Conservation (phyloP, 2,113 vertebrate species). For the Leptosomus discolor region DNA sequence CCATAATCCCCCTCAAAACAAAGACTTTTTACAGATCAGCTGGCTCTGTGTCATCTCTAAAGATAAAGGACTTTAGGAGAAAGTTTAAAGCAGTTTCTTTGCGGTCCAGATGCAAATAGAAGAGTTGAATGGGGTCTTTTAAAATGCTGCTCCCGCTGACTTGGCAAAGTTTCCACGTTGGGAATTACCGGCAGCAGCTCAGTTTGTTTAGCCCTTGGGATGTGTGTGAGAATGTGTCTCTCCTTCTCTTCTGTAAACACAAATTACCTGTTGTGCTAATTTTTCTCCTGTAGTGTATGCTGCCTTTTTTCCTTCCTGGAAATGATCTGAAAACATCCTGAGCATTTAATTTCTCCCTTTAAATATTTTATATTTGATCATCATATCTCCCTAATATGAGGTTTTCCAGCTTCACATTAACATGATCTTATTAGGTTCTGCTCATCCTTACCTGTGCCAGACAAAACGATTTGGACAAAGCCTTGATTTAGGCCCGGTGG, state of each 20-base stretch:
- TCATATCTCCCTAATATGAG: background rate
- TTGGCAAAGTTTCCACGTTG: background rate
- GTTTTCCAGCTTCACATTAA: background rate
- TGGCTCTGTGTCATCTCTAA: background rate
- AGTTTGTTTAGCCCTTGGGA: background rate
- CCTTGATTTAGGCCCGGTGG: background rate
- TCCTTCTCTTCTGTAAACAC: slow-evolving; percentile 8
- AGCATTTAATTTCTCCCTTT: background rate
- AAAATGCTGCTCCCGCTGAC: background rate
- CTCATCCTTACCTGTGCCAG: background rate
- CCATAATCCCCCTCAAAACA: background rate
- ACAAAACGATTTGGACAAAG: background rate
- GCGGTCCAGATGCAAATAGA: background rate
- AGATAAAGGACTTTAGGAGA: background rate
- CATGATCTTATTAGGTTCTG: background rate
- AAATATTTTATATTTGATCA: background rate
- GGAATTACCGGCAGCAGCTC: background rate
- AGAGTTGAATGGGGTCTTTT: slow-evolving; percentile 35
- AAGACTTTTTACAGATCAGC: background rate
- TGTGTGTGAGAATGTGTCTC: background rate
- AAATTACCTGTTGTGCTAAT: slow-evolving; percentile 2
- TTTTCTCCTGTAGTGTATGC: slow-evolving; percentile 2
- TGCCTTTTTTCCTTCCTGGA: slow-evolving; percentile 22
- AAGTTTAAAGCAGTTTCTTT: background rate
- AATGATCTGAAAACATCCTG: background rate